Percentiles rank a stretch among this genome's conserved stretches.
phyloP scores from a whole-genome alignment of 1,140 invertebrate species.

The Aphaenogaster rudis region DNA sequence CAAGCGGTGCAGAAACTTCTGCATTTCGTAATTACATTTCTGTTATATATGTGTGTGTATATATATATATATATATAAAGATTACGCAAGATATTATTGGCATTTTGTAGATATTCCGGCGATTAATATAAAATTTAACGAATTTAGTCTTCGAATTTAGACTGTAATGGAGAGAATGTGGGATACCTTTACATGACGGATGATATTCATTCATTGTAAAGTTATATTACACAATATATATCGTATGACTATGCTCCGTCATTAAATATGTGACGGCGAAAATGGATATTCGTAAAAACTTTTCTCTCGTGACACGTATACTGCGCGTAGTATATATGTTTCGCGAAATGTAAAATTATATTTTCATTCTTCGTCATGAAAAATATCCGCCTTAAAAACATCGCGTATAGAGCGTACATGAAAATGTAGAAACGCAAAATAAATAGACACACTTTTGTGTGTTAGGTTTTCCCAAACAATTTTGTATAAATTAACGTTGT shows the following conservation, averaged over 20 bases:
- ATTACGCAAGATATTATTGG: background rate
- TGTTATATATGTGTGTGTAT: background rate
- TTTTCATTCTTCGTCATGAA: slow-evolving; percentile 28
- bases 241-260: slow-evolving; percentile 14
- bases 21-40: background rate
- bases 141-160: background rate
- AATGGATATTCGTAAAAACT: background rate
- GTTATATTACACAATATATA: background rate
- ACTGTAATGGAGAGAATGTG: background rate
- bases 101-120: background rate
- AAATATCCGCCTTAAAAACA: slow-evolving; percentile 39
- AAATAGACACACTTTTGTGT: slow-evolving; percentile 8
- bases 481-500: slow-evolving; percentile 36
- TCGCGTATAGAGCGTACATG: background rate
- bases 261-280: slow-evolving; percentile 27
- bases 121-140: slow-evolving; percentile 13
- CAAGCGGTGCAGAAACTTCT: background rate
- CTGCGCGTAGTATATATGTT: background rate
- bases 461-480: slow-evolving; percentile 33
- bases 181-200: background rate
- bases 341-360: slow-evolving; percentile 56
- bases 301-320: background rate
- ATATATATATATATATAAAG: too few relatives aligned
- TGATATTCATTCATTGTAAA: slow-evolving; percentile 9
- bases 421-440: slow-evolving; percentile 47